These are phyloP conservation scores for Hermaeophaga mercurialis DNA, from an alignment of 2,888 invertebrate genomes.

Conservation along the genomic window DNA sequence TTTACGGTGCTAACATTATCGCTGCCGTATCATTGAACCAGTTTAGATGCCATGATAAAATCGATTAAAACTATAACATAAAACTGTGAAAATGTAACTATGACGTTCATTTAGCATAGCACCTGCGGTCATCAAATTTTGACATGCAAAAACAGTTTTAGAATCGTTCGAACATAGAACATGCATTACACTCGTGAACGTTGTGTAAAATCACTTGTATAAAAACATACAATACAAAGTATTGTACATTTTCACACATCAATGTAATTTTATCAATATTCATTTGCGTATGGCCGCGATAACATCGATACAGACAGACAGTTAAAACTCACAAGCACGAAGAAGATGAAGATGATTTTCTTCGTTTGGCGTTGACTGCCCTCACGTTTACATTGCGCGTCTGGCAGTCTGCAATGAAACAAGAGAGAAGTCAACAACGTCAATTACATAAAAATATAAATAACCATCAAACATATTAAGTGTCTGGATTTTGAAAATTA, in stretches of 20 bases:
- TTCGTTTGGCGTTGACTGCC: slow-evolving; percentile 72
- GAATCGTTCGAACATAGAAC: slow-evolving; percentile 21
- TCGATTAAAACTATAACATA: background rate
- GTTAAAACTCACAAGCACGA: slow-evolving; percentile 71
- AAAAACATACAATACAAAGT: too few relatives aligned
- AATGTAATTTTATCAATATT: slow-evolving; percentile 8
- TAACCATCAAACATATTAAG: slow-evolving; percentile 17
- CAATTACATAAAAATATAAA: slow-evolving; percentile 22
- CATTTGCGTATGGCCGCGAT: slow-evolving; percentile 28
- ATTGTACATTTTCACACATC: background rate
- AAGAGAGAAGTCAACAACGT: slow-evolving; percentile 62
- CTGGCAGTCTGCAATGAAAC: slow-evolving; percentile 78
- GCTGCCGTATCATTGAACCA: background rate
- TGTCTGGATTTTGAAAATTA: too few relatives aligned
- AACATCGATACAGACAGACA: slow-evolving; percentile 55
- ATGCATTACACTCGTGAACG: slow-evolving; percentile 1
- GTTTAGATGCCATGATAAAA: slow-evolving; percentile 17
- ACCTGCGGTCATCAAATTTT: slow-evolving; percentile 20
- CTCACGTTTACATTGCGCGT: slow-evolving; percentile 76
- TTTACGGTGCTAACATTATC: slow-evolving; percentile 4
- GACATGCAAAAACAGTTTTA: slow-evolving; percentile 28
- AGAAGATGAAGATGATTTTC: slow-evolving; percentile 67
- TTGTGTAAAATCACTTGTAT: slow-evolving; percentile 2
- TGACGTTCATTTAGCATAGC: slow-evolving; percentile 14
- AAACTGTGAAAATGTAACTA: background rate